Percentiles rank a stretch among this genome's conserved stretches.
Conservation (phyloP, 2,113 vertebrate species). For the Spheniscus mendiculus region DNA sequence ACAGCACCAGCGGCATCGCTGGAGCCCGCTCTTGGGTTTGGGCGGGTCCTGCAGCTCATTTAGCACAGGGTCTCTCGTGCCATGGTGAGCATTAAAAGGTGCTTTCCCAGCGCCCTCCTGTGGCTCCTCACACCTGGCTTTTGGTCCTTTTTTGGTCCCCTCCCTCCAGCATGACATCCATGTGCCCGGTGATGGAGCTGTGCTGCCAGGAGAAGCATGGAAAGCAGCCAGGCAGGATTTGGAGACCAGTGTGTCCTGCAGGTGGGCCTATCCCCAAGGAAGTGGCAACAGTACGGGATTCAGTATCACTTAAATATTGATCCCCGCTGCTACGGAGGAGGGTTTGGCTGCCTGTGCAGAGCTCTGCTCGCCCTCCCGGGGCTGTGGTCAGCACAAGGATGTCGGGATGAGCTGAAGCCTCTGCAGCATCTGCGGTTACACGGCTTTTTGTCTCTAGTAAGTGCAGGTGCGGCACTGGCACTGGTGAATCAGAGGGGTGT, state of each 20-base stretch:
- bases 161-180: not conserved
- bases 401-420: not conserved
- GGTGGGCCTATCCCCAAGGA: not conserved
- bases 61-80: not conserved
- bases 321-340: rapidly evolving
- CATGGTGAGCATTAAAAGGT: not conserved
- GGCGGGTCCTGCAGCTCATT: not conserved
- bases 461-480: not conserved
- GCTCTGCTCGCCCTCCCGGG: not conserved
- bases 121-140: not conserved
- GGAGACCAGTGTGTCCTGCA: not conserved
- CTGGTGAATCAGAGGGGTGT: not conserved
- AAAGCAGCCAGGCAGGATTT: not conserved
- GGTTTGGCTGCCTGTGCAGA: not conserved
- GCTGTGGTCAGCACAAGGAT: not conserved
- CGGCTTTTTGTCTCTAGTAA: not conserved
- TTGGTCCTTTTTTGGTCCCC: not conserved
- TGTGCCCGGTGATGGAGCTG: rapidly evolving
- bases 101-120: not conserved
- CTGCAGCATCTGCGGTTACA: not conserved
- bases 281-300: not conserved
- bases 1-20: not conserved
- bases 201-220: not conserved
- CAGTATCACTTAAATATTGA: not conserved
- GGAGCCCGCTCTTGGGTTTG: rapidly evolving